Base-by-base conservation (phyloP, 1,140 invertebrate genomes). In the Drosophila virilis region DNA sequence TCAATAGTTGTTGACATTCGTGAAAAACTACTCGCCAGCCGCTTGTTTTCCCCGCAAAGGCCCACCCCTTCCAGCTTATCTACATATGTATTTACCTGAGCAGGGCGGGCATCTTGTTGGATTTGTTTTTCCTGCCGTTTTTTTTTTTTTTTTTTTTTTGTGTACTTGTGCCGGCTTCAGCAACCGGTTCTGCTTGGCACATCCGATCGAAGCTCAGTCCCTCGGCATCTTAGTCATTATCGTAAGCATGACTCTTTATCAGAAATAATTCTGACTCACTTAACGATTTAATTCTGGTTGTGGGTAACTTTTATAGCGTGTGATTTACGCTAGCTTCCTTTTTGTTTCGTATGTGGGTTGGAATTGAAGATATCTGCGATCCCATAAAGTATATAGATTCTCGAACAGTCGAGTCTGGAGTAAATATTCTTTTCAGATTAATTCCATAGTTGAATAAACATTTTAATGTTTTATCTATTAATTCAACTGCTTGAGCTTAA, bases 1-100 rank as follows among this genome's bases (percentile, higher is more conserved):
- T 65, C 71, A 32, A 65, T 74, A 68, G 65, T 64, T 75, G 64
- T 78, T 62, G 54, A 55, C 58, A 67, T 68, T 73, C 33, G 38
- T 38, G 58, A 62, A 69, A 61, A 66, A 54, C 43, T 51, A 37
- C 67, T 48, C 22, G 22, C 22, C 22, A 28, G 22, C 2, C 22
- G 22, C 4, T 70, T 62, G 66, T 51, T 22, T 12, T 42, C 10
- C 38, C 22, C 33, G 1, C 28, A n/a, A 8, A 22, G 22, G 22
- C 22, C 22, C 22, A 51, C 28, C 2, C 22, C 9, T 4, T 4
- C 9, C 15, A 48, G 8, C n/a, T 33, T 59, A 42, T 13, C 40
- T 43, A 28, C 52, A 57, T 50, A 50, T 45, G 46, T 59, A 50
- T 45, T 59, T 59, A 59, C 57, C 42, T 57, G 38, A 5, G 17